A percentile compares a stretch with the other conserved stretches of the same genome.
phyloP scores from a whole-genome alignment of 2,113 vertebrate genomes.

The Chloropsis cyanopogon region DNA sequence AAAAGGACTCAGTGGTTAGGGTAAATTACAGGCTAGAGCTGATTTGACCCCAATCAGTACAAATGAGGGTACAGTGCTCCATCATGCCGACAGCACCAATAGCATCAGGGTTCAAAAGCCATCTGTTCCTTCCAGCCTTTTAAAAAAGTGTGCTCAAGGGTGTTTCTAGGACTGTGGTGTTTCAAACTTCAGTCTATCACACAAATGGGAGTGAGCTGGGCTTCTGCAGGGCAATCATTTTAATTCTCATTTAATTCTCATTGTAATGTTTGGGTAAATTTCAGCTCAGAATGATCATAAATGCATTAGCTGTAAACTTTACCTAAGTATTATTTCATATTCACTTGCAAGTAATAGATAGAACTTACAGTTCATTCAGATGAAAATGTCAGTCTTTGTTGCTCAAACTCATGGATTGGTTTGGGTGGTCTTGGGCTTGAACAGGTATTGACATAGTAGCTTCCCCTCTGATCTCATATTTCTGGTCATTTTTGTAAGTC shows the following conservation, averaged over 20 bases:
- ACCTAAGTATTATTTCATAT: background rate
- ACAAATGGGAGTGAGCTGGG: background rate
- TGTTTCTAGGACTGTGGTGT: slow-evolving; percentile 1
- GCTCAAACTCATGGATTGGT: background rate
- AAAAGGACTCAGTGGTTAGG: background rate
- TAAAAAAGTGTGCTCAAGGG: background rate
- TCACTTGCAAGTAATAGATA: background rate
- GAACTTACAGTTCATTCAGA: background rate
- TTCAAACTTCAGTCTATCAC: background rate
- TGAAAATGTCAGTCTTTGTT: background rate
- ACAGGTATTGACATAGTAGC: background rate
- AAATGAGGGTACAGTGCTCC: slow-evolving; percentile 12
- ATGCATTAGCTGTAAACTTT: background rate
- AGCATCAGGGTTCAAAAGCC: slow-evolving; percentile 44
- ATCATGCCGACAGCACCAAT: background rate
- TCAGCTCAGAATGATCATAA: background rate
- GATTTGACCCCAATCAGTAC: slow-evolving; percentile 30
- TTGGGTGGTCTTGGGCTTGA: background rate
- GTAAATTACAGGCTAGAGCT: slow-evolving; percentile 18
- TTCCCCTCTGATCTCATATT: background rate
- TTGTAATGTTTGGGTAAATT: background rate
- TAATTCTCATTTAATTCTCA: background rate
- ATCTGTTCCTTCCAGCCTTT: slow-evolving; percentile 25
- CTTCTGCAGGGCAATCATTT: background rate
- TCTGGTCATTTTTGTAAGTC: background rate